Conservation (phyloP, 1,140 invertebrate species). For the Macrostomum lignano region DNA sequence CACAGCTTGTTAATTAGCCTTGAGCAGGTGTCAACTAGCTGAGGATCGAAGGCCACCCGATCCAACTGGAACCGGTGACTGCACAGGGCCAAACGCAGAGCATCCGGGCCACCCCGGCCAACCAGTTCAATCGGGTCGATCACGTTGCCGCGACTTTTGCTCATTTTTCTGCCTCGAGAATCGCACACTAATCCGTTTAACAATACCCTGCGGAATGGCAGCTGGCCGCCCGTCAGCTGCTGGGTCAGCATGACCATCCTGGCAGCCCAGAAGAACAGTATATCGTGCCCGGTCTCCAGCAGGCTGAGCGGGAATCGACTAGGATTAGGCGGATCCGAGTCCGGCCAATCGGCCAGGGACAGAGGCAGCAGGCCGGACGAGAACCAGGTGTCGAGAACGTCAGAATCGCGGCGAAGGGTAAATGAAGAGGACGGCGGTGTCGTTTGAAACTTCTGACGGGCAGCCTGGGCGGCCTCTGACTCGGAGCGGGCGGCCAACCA, state of each 20-base stretch:
- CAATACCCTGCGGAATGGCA: constrained; percentile 12
- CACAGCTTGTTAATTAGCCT: no score
- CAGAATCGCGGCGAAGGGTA: constrained; percentile 13
- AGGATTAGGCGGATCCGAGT: neutral
- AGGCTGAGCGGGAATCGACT: constrained; percentile 8
- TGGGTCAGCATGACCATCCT: constrained; percentile 25
- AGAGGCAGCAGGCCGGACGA: constrained; percentile 26
- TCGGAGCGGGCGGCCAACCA: neutral
- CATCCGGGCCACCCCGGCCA: no score
- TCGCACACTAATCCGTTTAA: constrained; percentile 24
- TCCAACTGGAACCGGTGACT: no score
- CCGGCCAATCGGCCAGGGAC: constrained; percentile 12
- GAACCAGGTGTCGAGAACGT: constrained; percentile 30
- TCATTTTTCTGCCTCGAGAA: constrained; percentile 25
- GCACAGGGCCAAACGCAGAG: no score
- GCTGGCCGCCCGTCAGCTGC: constrained; percentile 7
- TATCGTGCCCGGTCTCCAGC: constrained; percentile 27
- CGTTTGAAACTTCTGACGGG: neutral
- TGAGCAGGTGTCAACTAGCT: no score
- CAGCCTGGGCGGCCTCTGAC: neutral
- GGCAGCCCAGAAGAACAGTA: constrained; percentile 28
- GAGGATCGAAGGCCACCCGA: no score
- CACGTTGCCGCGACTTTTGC: constrained; percentile 27
- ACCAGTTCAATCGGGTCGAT: constrained; percentile 26
- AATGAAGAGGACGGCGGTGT: no score